Evolutionary conservation across 1,140 invertebrate genomes (phyloP).

Genomic region (Formica selysi): DNA sequence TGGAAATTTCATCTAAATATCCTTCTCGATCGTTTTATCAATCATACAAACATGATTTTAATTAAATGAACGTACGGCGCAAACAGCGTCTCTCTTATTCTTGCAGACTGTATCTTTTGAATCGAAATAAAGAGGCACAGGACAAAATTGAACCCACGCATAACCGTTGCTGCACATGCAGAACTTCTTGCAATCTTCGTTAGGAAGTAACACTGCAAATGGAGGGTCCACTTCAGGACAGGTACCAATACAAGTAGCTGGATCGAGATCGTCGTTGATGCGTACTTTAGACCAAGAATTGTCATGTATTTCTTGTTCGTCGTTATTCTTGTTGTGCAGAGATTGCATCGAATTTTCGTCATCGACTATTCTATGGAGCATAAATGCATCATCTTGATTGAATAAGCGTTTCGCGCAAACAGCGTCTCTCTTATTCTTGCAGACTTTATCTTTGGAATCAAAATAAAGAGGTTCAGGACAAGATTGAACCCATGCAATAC

Average conservation of each 20-base stretch:
- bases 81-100: background rate
- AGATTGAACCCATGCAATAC: background rate
- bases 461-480: slow-evolving; percentile 20
- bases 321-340: no score
- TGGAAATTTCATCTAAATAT: background rate
- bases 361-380: background rate
- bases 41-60: background rate
- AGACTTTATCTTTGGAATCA: background rate
- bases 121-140: slow-evolving; percentile 15
- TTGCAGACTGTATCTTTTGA: background rate
- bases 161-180: slow-evolving; percentile 20
- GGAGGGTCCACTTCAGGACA: background rate
- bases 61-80: background rate
- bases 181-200: slow-evolving; percentile 34
- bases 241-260: background rate
- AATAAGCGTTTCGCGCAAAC: background rate
- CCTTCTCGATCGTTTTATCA: background rate
- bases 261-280: background rate
- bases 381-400: background rate
- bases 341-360: no score
- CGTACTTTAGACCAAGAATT: background rate
- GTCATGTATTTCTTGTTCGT: no score
- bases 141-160: background rate
- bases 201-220: background rate
- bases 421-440: background rate